Conservation (phyloP, 2,797 vertebrate genomes). For the Eremophila alpestris region DNA sequence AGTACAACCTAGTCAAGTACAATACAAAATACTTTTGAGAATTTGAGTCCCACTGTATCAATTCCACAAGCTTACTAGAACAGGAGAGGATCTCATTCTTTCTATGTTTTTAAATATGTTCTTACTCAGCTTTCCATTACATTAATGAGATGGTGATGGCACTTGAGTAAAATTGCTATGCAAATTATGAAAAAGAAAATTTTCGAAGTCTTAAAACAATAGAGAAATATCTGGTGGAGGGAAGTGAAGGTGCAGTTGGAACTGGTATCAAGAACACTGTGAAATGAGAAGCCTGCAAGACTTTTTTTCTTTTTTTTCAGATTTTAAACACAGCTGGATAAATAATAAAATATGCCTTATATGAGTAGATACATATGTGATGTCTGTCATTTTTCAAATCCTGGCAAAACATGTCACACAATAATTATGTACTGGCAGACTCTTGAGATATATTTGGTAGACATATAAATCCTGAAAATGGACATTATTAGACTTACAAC, state of each 20-base stretch:
- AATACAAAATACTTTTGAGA: neutral
- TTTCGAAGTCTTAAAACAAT: neutral
- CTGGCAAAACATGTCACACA: neutral
- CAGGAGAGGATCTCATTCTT: neutral
- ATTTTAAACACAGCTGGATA: neutral
- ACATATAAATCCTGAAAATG: neutral
- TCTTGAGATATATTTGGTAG: neutral
- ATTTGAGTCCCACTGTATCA: neutral
- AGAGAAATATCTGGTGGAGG: neutral
- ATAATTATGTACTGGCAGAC: neutral
- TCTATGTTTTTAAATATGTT: neutral
- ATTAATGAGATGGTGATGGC: neutral
- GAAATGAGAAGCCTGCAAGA: neutral
- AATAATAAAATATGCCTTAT: neutral
- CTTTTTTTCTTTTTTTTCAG: neutral
- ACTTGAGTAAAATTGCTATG: neutral
- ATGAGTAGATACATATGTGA: neutral
- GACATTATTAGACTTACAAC: neutral
- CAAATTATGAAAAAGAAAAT: neutral
- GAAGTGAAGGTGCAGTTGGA: neutral
- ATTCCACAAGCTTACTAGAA: neutral
- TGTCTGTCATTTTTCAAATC: neutral
- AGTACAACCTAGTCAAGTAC: neutral
- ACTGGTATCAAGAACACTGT: neutral
- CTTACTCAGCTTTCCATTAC: neutral